A percentile compares a stretch with the other conserved stretches of the same genome.
These are phyloP conservation scores for Auanema freiburgensis DNA, from an alignment of 2,888 invertebrate species.

Conservation along the genomic window DNA sequence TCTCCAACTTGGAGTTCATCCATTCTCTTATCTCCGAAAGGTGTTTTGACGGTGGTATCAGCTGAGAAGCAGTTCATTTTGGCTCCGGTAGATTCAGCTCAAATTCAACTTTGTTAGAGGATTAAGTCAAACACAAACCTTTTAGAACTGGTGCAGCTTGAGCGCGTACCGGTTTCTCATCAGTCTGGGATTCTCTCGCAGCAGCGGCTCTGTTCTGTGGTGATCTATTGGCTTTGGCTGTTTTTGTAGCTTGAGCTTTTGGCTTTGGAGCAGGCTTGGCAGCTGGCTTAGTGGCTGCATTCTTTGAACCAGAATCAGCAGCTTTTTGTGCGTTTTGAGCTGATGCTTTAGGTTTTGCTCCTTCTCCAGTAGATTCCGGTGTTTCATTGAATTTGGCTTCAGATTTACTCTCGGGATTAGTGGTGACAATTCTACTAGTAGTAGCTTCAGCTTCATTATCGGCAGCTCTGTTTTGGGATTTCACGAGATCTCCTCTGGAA, in stretches of 20 bases:
- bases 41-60: slow-evolving; percentile 52
- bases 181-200: background rate
- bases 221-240: slow-evolving; percentile 8
- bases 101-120: no score
- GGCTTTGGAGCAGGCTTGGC: background rate
- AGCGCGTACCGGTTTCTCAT: background rate
- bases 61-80: slow-evolving; percentile 57
- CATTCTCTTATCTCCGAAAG: slow-evolving; percentile 53
- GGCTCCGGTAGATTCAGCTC: slow-evolving; percentile 14
- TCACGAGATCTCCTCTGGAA: background rate
- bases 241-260: background rate
- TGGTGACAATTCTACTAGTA: background rate
- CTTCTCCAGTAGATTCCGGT: slow-evolving; percentile 1
- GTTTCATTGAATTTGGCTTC: background rate
- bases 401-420: background rate
- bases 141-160: slow-evolving; percentile 11
- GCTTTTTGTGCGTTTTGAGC: background rate
- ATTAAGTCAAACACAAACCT: background rate
- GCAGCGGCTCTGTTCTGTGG: no score
- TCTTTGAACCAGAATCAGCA: background rate
- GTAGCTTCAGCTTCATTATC: background rate
- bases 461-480: no score
- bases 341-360: slow-evolving; percentile 7
- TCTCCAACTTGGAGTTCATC: slow-evolving; percentile 58
- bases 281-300: background rate